A percentile compares a stretch with the other conserved stretches of the same genome.
phyloP scores from a whole-genome alignment of 2,888 invertebrate species.

The Doris montereyensis region DNA sequence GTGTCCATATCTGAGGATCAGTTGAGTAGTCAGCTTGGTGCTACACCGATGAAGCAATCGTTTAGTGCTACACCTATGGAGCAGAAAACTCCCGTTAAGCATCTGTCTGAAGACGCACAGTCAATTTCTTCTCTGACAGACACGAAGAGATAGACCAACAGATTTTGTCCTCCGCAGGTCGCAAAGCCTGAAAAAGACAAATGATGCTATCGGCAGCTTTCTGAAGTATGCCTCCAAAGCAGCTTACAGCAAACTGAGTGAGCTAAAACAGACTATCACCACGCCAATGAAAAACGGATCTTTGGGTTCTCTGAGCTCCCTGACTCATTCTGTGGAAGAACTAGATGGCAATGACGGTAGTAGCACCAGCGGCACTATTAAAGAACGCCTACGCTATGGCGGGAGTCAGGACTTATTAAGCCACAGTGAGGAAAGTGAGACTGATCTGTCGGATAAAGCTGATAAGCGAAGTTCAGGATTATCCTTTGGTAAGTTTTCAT shows the following conservation, averaged over 20 bases:
- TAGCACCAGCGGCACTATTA: constrained; percentile 44
- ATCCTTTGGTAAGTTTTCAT: constrained; percentile 30
- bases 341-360: constrained; percentile 50
- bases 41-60: constrained; percentile 42
- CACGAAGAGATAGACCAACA: constrained; percentile 35
- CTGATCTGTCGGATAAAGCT: constrained; percentile 39
- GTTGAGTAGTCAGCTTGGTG: constrained; percentile 27
- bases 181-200: constrained; percentile 51
- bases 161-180: constrained; percentile 48
- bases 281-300: constrained; percentile 60
- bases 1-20: constrained; percentile 32
- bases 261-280: constrained; percentile 67
- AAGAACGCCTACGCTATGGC: constrained; percentile 38
- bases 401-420: constrained; percentile 51
- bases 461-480: constrained; percentile 42
- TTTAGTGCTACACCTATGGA: constrained; percentile 50
- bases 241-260: constrained; percentile 63
- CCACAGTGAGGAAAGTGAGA: constrained; percentile 41
- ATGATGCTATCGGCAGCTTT: constrained; percentile 61
- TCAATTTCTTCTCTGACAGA: constrained; percentile 53
- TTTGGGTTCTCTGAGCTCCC: constrained; percentile 52
- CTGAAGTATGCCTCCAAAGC: constrained; percentile 60
- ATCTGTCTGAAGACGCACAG: constrained; percentile 37
- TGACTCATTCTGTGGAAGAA: constrained; percentile 55
- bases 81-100: constrained; percentile 21